Evolutionary conservation across 2,113 vertebrate genomes (phyloP).

Genomic region (Climacteris rufus): DNA sequence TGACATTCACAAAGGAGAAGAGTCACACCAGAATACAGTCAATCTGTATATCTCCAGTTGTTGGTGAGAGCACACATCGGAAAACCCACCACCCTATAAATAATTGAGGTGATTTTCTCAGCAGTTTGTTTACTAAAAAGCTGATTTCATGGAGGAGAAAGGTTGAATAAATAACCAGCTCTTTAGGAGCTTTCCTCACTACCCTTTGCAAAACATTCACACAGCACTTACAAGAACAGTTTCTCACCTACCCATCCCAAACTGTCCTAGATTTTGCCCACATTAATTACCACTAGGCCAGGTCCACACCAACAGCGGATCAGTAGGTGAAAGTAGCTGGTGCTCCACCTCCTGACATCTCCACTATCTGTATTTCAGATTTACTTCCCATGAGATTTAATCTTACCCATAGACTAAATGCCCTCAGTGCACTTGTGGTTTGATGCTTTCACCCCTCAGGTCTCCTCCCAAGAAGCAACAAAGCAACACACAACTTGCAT

Average conservation of each 20-base stretch:
- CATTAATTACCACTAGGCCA: background rate
- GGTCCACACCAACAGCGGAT: background rate
- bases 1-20: background rate
- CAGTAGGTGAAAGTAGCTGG: background rate
- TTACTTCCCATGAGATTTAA: background rate
- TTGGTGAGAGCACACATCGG: background rate
- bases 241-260: background rate
- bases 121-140: slow-evolving; percentile 11
- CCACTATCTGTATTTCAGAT: background rate
- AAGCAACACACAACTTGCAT: background rate
- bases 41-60: background rate
- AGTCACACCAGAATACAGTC: background rate
- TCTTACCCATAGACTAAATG: background rate
- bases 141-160: background rate
- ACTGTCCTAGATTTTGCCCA: background rate
- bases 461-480: background rate
- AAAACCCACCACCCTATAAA: slow-evolving; percentile 30
- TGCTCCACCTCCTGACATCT: background rate
- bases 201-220: background rate
- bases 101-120: slow-evolving; percentile 13
- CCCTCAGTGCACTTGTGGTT: fast-evolving
- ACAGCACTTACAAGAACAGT: fast-evolving
- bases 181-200: background rate
- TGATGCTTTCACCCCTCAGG: background rate
- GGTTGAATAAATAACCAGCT: background rate